Evolutionary conservation across 2,797 vertebrate species (phyloP).

Genomic region (Hoplostethus atlanticus): DNA sequence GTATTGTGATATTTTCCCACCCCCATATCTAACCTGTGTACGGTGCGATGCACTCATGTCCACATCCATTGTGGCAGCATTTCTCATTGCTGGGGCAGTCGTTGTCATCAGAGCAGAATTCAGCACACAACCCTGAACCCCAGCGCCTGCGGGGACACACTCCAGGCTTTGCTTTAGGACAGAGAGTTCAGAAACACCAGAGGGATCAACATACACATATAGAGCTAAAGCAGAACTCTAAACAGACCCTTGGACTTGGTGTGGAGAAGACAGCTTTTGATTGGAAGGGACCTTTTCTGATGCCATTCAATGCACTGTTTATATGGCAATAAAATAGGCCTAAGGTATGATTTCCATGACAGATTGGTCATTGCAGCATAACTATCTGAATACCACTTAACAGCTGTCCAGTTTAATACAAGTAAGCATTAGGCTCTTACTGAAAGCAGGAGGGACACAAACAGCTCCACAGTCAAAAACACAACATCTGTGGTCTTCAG

Average conservation of each 20-base stretch:
- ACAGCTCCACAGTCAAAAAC: slow-evolving; percentile 73
- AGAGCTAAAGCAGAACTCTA: neutral
- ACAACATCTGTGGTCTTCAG: slow-evolving; percentile 75
- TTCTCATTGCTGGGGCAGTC: slow-evolving; percentile 77
- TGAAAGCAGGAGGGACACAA: slow-evolving; percentile 78
- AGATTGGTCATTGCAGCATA: neutral
- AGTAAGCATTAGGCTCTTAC: slow-evolving; percentile 57
- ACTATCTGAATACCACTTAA: neutral
- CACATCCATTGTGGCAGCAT: slow-evolving; percentile 86
- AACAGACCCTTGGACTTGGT: neutral
- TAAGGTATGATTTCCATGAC: too few relatives aligned
- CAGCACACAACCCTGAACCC: slow-evolving; percentile 71
- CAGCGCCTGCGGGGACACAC: slow-evolving; percentile 71
- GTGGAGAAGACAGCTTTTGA: neutral
- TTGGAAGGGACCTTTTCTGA: neutral
- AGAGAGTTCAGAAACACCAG: slow-evolving; percentile 2
- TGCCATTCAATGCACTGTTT: too few relatives aligned
- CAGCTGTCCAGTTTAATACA: neutral
- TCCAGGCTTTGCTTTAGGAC: slow-evolving; percentile 77
- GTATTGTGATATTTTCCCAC: neutral
- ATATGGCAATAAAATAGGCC: too few relatives aligned
- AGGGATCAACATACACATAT: neutral
- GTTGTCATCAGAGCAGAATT: slow-evolving; percentile 75
- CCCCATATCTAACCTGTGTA: slow-evolving; percentile 70
- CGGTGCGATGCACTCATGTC: slow-evolving; percentile 74